Conservation (phyloP, 2,888 invertebrate species). For the Chrysolina oricalcia region DNA sequence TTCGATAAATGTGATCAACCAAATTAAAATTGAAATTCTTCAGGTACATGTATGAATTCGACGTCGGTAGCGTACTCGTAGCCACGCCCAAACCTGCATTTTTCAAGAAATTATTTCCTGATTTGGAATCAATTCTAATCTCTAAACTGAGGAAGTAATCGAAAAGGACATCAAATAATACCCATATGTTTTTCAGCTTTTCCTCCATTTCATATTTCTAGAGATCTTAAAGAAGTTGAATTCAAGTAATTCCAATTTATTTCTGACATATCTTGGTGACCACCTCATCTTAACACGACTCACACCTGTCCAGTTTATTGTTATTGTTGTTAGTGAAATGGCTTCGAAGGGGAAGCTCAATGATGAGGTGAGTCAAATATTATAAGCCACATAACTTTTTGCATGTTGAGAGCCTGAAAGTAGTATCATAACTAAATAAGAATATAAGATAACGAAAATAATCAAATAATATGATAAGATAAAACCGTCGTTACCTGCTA, state of each 20-base stretch:
- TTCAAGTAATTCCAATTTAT: conserved; percentile 1
- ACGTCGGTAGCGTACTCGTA: neutral
- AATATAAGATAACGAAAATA: conserved; percentile 4
- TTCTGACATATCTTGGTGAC: conserved; percentile 31
- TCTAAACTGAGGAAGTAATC: neutral
- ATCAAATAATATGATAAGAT: conserved; percentile 53
- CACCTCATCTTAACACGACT: conserved; percentile 26
- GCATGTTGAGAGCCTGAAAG: conserved; percentile 42
- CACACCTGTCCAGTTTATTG: conserved; percentile 44
- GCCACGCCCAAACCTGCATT: neutral
- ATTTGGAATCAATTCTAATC: neutral
- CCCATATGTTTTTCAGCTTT: too few species aligned
- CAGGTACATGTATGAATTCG: neutral
- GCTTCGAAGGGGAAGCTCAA: conserved; percentile 68
- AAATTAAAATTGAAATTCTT: too few species aligned
- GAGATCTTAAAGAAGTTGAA: neutral
- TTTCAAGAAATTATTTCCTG: neutral
- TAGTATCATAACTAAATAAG: conserved; percentile 44
- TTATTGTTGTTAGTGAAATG: conserved; percentile 58
- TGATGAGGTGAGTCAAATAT: conserved; percentile 67
- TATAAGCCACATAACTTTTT: conserved; percentile 33
- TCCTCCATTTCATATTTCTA: neutral
- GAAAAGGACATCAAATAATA: neutral
- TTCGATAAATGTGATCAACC: too few species aligned
- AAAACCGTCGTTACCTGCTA: conserved; percentile 44